Percentiles rank a stretch among this genome's conserved stretches.
Evolutionary conservation across 2,797 vertebrate species (phyloP).

Genomic region (Alcedo quadribrachys): DNA sequence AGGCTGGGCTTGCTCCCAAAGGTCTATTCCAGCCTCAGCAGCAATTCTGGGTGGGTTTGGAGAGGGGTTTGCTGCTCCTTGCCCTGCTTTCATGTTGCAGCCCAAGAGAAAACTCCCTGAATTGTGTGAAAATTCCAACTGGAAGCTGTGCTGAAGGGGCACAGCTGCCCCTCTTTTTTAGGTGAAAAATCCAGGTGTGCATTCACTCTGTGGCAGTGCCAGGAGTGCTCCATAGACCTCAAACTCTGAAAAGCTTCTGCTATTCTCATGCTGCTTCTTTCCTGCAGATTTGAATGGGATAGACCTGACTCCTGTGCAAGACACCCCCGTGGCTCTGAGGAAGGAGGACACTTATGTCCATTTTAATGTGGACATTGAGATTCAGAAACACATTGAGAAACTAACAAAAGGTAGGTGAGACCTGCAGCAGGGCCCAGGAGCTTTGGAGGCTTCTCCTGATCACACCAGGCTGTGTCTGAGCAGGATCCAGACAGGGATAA

Average conservation of each 20-base stretch:
- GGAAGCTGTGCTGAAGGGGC: background rate
- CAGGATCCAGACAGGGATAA: background rate
- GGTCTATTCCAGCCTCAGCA: too few relatives aligned
- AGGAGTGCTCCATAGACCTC: background rate
- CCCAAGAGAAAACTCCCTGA: background rate
- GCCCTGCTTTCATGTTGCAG: background rate
- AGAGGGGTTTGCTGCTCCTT: background rate
- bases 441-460: background rate
- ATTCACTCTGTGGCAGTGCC: background rate
- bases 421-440: background rate
- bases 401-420: constrained; percentile 90
- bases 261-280: background rate
- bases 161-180: background rate
- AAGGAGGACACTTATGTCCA: constrained; percentile 97
- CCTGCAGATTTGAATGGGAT: constrained; percentile 91
- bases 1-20: too few relatives aligned
- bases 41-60: background rate
- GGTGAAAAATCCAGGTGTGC: background rate
- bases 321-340: constrained; percentile 92
- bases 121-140: background rate
- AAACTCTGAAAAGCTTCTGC: background rate
- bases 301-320: constrained; percentile 94
- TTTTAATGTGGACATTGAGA: constrained; percentile 94
- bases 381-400: constrained; percentile 96
- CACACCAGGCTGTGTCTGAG: background rate